Base-by-base conservation (phyloP, 23 tunicate genomes). In the Oikopleura vanhoeffeni region DNA sequence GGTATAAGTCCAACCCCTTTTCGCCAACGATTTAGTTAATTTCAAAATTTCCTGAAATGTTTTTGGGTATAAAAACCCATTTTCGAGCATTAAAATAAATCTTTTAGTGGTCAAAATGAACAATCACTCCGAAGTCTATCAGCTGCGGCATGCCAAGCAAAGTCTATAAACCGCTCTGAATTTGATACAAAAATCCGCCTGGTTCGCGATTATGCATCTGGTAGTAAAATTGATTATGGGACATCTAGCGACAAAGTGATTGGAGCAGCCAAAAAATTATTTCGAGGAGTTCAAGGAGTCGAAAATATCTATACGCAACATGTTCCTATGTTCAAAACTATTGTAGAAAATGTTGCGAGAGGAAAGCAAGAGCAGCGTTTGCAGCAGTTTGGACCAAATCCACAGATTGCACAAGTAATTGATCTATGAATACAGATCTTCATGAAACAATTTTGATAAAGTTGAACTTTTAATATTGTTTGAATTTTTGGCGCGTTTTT, bases 301-400 rank as follows among this genome's bases (percentile, higher is more conserved):
- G 96, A 95, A 85, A 95, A 95, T 88, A 94, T 95, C 30, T 95
- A 95, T 86, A 95, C 99, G 0, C 99, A 95, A 42, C 99, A 95
- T 64, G 88, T 64, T 0, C 99, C 99, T 36, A 83, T 83, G 41
- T 83, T 95, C 34, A 87, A 87, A 77, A 87, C 84, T 57, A 87
- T 82, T 41, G 42, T 95, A 0, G 96, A 88, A 71, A 83, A 87
- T 24, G 67, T 95, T 83, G 84, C 89, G 27, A 88, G 83, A 41
- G 94, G 91, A 0, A 83, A 77, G 76, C 84, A 88, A 4, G 71
- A 64, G n/a, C 89, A 88, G 76, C 77, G 87, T 0, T 87, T 90
- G 8, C 88, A 88, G 83, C 91, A 91, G 0, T 95, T 84, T 67
- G 91, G 96, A 91, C 39, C 64, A 89, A 33, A 76, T 89, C 40